Evolutionary conservation across 2,113 vertebrate genomes (phyloP), one percentile per base, ranked within the genome.

Genomic region (Scatophagus argus): DNA sequence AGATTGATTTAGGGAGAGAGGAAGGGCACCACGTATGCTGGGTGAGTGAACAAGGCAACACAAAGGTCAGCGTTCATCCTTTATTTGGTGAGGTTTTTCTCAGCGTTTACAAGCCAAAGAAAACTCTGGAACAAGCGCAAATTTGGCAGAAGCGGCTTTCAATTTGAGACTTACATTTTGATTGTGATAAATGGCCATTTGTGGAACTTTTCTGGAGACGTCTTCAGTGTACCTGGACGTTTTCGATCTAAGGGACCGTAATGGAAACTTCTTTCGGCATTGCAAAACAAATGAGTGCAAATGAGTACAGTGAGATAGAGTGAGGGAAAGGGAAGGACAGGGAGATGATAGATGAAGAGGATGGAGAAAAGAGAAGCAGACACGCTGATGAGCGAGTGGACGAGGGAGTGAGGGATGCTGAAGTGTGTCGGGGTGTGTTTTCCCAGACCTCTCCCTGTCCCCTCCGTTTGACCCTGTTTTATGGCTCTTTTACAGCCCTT

Each of bases 381-480:
- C 70, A 1, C 62, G 16, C 61, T 63, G 71, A 74, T 46, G 61
- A 81, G 80, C 5, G 32, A 81, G 83, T 7, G 10, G 77, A 61
- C 73, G 25, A 67, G 71, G 75, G 56, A 60, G 76, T 64, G 70
- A 66, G 73, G 73, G 82, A 82, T 65, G 70, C 70, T 41, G 85
- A 63, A n/a, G 75, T 69, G 79, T 79, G 83, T 81, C 31, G 1
- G 70, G 46, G 59, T 77, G 78, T 83, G 70, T 89, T 91, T 91
- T 90, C 88, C 88, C 87, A 90, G 81, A 87, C 84, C 69, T 74
- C 74, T 74, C 43, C 1, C 14, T 52, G 84, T 93, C 87, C 81
- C 92, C 90, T 91, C 86, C 56, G 71, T 38, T 85, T 87, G 91
- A 92, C 92, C 92, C 81, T 34, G 21, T 77, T 93, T 93, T 92